Base-by-base conservation (phyloP, 2,797 vertebrate genomes). In the Hirundo rustica region DNA sequence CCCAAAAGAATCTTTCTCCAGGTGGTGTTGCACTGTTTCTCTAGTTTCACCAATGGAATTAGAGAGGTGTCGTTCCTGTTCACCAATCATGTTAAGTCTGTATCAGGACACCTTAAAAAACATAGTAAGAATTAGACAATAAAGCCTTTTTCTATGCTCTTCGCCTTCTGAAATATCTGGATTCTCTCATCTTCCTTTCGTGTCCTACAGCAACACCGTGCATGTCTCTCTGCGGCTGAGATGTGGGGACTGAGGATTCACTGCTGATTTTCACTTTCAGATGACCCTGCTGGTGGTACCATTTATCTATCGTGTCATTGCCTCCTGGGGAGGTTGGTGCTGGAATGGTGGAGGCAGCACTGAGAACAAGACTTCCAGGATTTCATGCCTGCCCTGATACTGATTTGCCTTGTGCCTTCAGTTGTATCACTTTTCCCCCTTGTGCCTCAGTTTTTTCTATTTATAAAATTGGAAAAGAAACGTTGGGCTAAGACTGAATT, bases 381-480 rank as follows among this genome's bases (percentile, higher is more conserved):
- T 88, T 76, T 86, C 62, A 36, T 76, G 40, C 9, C 73, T 80
- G 64, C 38, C 22, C n/a, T 84, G 50, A 61, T 38, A 30, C 48
- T 25, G 38, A 84, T 53, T 84, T 93, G 32, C 32, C 50, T 78
- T 21, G 3, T 70, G 58, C 40, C 34, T 93, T 78, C 55, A 44
- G 64, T 70, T 73, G 60, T 55, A 76, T 67, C 22, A 21, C 38
- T 78, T 94, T 42, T 10, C 16, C 19, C 34, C 27, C 88, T 70
- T 2, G 7, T 89, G 78, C n/a, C 55, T 95, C 60, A 64, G 11
- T 90, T 93, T 81, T 81, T 94, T 86, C 67, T 81, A 15, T 87
- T 86, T 89, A 51, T 90, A 76, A 86, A 88, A 93, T 54, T 16
- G 47, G 42, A 92, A 82, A 68, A 92, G 77, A 89, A 97, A 85